Evolutionary conservation across 2,797 vertebrate species (phyloP).

Genomic region (Muscicapa striata): DNA sequence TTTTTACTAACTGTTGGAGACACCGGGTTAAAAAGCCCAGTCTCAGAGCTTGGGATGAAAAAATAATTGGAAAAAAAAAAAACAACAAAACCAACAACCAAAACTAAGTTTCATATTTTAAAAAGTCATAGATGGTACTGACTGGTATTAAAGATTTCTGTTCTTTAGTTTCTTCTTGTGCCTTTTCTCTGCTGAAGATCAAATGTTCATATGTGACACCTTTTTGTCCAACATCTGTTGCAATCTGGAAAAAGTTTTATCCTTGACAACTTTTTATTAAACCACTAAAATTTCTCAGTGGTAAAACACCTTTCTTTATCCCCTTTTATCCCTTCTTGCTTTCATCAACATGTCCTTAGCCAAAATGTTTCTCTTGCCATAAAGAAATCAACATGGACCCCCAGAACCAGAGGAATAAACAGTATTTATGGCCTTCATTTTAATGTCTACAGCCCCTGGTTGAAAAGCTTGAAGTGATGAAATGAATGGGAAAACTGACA

Average conservation of each 20-base stretch:
- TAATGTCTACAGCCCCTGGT: not conserved
- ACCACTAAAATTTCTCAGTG: not conserved
- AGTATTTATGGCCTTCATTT: not conserved
- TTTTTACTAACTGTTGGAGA: not conserved
- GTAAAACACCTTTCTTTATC: not conserved
- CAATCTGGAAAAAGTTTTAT: not conserved
- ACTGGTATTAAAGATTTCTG: not conserved
- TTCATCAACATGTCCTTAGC: not conserved
- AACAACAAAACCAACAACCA: no score
- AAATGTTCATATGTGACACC: not conserved
- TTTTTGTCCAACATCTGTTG: not conserved
- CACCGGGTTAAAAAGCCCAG: not conserved
- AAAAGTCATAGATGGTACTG: not conserved
- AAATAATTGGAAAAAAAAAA: no score
- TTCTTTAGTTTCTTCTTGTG: not conserved
- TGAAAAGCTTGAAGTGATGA: not conserved
- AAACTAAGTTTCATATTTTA: not conserved
- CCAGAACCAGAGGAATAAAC: not conserved
- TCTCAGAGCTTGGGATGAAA: fast-evolving
- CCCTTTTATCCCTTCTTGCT: not conserved
- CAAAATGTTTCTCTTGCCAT: not conserved
- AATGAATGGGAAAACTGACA: not conserved
- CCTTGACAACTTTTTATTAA: not conserved
- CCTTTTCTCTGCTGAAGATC: not conserved
- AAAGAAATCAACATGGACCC: not conserved